Conservation (phyloP, 1,140 invertebrate species). For the Atta colombica region DNA sequence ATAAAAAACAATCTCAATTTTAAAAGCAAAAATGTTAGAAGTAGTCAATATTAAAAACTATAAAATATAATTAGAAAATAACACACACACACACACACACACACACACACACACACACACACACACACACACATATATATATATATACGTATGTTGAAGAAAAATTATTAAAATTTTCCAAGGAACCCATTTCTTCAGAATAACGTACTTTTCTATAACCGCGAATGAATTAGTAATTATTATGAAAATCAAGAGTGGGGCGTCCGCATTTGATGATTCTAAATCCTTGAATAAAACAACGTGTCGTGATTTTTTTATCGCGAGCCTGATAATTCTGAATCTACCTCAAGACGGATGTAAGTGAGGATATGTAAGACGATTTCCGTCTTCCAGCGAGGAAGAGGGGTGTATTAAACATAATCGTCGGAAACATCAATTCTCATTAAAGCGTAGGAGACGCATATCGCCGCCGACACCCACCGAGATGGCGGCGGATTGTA, state of each 20-base stretch:
- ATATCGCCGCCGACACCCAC: conserved; percentile 67
- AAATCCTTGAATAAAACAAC: conserved; percentile 1
- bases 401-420: conserved; percentile 72
- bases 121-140: background rate
- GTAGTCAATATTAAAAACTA: background rate
- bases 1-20: background rate
- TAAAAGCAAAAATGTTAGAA: background rate
- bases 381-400: conserved; percentile 65
- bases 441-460: conserved; percentile 71
- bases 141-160: background rate
- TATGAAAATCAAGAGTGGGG: background rate
- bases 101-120: too few relatives aligned
- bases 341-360: conserved; percentile 12
- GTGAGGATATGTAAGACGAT: conserved; percentile 40
- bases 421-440: conserved; percentile 80
- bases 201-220: background rate
- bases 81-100: background rate
- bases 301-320: background rate
- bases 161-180: background rate
- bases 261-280: background rate
- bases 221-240: background rate
- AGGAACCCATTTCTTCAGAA: background rate
- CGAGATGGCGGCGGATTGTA: conserved; percentile 35
- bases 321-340: conserved; percentile 17
- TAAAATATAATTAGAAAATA: conserved; percentile 1